These are phyloP conservation scores for Cryptotermes secundus DNA, from an alignment of 1,140 invertebrate species.

Conservation along the genomic window DNA sequence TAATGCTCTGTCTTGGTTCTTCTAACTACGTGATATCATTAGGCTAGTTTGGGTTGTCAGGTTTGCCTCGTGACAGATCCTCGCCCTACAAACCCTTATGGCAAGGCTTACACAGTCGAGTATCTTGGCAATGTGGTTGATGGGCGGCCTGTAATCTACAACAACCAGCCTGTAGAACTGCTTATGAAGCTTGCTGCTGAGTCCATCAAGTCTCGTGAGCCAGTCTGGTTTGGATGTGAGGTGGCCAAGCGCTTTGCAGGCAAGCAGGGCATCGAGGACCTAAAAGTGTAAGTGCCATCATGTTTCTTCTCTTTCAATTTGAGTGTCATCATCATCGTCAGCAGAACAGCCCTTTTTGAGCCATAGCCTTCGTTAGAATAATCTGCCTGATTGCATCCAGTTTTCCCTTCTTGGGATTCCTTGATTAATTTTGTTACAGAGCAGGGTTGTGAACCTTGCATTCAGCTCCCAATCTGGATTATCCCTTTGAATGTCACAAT, in stretches of 20 bases:
- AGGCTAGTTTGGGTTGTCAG: slow-evolving; percentile 45
- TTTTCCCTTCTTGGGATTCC: no score
- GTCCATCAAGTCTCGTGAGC: slow-evolving; percentile 76
- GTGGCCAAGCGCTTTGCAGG: slow-evolving; percentile 75
- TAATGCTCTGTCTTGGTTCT: no score
- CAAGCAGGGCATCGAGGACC: slow-evolving; percentile 80
- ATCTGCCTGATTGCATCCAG: no score
- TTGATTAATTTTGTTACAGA: no score
- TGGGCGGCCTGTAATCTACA: slow-evolving; percentile 74
- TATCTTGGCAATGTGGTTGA: slow-evolving; percentile 83
- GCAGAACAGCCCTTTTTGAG: no score
- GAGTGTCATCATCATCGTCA: no score
- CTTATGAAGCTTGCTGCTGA: slow-evolving; percentile 72
- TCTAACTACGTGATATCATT: no score
- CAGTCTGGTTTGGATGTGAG: slow-evolving; percentile 94
- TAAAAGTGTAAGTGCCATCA: slow-evolving; percentile 63
- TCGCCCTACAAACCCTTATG: slow-evolving; percentile 71
- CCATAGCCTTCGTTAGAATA: no score
- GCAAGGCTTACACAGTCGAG: slow-evolving; percentile 80
- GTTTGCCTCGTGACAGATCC: slow-evolving; percentile 85
- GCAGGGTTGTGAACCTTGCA: no score
- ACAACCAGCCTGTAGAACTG: slow-evolving; percentile 80
- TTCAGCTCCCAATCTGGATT: no score
- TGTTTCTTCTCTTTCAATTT: background rate
- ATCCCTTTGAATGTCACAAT: no score